A percentile compares a stretch with the other conserved stretches of the same genome.
These are phyloP conservation scores for Nyleta sp. DNA, from an alignment of 2,888 invertebrate genomes.

Conservation along the genomic window DNA sequence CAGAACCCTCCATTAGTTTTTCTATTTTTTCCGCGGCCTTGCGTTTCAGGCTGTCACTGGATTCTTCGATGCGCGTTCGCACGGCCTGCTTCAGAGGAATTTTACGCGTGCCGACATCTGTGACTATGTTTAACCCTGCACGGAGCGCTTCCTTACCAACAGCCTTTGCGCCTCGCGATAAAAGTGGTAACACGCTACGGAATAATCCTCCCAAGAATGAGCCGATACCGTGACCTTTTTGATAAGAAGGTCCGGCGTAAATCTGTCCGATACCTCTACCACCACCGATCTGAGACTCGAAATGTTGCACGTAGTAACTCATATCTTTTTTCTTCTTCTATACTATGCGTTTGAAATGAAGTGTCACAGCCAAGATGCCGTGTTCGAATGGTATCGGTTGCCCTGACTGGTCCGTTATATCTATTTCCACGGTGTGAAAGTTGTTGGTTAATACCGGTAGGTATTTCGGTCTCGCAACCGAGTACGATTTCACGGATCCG, in stretches of 20 bases:
- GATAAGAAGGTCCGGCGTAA: background rate
- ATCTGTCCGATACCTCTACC: background rate
- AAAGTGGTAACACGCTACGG: conserved; percentile 7
- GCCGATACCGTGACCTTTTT: conserved; percentile 24
- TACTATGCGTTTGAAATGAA: conserved; percentile 17
- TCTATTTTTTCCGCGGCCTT: conserved; percentile 8
- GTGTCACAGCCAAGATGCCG: conserved; percentile 6
- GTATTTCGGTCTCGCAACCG: conserved; percentile 38
- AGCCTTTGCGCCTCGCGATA: background rate
- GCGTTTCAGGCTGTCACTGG: background rate
- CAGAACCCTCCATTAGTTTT: background rate
- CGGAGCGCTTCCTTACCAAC: conserved; percentile 1
- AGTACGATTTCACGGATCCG: conserved; percentile 7
- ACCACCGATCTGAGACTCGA: background rate
- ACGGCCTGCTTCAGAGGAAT: conserved; percentile 9
- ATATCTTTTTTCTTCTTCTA: background rate
- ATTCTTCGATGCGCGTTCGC: background rate
- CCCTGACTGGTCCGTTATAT: conserved; percentile 44
- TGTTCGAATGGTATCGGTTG: conserved; percentile 50
- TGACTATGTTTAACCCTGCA: conserved; percentile 13
- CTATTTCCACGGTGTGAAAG: conserved; percentile 41
- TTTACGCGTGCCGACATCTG: background rate
- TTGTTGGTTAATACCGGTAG: conserved; percentile 28
- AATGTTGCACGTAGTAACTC: background rate
- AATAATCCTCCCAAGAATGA: conserved; percentile 28